A percentile compares a stretch with the other conserved stretches of the same genome.
phyloP scores from a whole-genome alignment of 35 echinoderm and acorn worm species.

The Chiridota heheva region DNA sequence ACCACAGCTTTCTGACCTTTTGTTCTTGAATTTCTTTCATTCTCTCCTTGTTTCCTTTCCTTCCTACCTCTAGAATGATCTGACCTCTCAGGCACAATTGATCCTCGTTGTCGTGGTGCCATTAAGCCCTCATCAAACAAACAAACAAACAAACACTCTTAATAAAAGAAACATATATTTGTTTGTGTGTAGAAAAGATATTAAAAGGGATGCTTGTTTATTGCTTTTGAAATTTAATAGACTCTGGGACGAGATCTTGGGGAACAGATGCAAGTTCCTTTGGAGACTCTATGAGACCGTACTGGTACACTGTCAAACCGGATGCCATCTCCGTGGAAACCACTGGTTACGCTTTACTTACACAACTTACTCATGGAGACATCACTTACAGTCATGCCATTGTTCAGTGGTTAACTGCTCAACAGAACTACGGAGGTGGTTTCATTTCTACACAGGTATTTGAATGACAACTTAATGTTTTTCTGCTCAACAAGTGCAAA shows the following conservation, averaged over 20 bases:
- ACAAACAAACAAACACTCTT: no score
- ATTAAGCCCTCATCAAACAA: no score
- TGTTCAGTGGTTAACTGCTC: conserved; percentile 41
- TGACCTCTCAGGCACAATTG: no score
- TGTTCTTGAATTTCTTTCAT: no score
- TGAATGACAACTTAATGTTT: not conserved
- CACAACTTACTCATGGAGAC: conserved; percentile 34
- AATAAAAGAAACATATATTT: no score
- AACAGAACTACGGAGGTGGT: conserved; percentile 55
- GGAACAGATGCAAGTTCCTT: conserved; percentile 28
- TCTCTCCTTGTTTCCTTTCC: no score
- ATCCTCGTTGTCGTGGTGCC: no score
- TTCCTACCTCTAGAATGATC: no score
- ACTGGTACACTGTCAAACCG: conserved; percentile 72
- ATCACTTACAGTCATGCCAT: conserved; percentile 19
- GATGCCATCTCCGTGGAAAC: conserved; percentile 54
- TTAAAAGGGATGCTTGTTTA: no score
- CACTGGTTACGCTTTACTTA: conserved; percentile 49
- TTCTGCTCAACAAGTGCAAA: not conserved
- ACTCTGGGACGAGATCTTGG: conserved; percentile 75
- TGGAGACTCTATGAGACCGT: conserved; percentile 28
- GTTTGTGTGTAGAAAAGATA: no score
- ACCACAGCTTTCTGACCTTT: no score
- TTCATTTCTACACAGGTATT: conserved; percentile 35
- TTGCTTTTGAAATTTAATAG: no score